Evolutionary conservation across 2,113 vertebrate species (phyloP).

Genomic region (Otis tarda): DNA sequence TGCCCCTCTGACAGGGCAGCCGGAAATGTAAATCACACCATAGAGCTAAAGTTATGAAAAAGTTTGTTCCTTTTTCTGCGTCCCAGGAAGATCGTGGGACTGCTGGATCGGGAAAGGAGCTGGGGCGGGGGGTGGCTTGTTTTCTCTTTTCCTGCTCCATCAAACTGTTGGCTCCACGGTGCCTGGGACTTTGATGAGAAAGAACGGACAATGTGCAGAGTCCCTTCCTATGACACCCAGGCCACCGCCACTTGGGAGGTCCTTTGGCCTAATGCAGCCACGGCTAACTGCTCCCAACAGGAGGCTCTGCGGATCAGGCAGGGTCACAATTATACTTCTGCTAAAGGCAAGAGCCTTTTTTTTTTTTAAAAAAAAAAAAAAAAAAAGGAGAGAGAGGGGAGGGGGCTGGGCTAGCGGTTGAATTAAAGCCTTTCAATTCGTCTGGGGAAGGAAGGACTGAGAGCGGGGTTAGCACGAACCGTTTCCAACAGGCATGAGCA

Average conservation of each 20-base stretch:
- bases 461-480: not conserved
- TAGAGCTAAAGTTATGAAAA: slow-evolving; percentile 49
- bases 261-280: slow-evolving; percentile 62
- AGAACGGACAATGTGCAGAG: slow-evolving; percentile 66
- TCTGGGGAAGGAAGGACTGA: not conserved
- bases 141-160: slow-evolving; percentile 27
- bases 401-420: not conserved
- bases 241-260: slow-evolving; percentile 83
- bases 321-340: slow-evolving; percentile 77
- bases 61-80: not conserved
- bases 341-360: slow-evolving; percentile 52
- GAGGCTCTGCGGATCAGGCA: slow-evolving; percentile 69
- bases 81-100: not conserved
- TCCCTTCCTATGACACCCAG: slow-evolving; percentile 59
- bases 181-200: slow-evolving; percentile 46
- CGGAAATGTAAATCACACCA: slow-evolving; percentile 73
- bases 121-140: not conserved
- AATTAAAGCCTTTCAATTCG: slow-evolving; percentile 48
- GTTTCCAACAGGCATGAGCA: slow-evolving; percentile 27
- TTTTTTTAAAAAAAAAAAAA: not conserved
- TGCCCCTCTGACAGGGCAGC: slow-evolving; percentile 61
- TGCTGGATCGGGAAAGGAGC: not conserved
- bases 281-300: slow-evolving; percentile 69
- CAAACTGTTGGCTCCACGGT: slow-evolving; percentile 23
- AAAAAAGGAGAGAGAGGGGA: not conserved